phyloP scores from a whole-genome alignment of 1,140 invertebrate species.

The Bombus sibiricus region DNA sequence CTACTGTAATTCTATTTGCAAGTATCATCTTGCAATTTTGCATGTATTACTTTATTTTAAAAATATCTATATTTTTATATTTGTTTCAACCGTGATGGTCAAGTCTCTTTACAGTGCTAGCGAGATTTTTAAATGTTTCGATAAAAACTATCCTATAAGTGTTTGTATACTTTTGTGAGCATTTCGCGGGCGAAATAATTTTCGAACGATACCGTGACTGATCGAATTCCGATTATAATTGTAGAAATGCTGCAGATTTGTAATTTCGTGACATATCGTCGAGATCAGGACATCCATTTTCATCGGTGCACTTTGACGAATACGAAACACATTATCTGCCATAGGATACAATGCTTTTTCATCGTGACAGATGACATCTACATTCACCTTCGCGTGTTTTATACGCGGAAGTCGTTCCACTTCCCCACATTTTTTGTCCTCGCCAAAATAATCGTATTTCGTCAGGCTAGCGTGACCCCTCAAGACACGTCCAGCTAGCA shows the following conservation, averaged over 20 bases:
- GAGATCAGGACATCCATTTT: conserved; percentile 43
- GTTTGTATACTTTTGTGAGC: no score
- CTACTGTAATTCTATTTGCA: background rate
- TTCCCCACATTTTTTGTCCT: conserved; percentile 30
- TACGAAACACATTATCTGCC: conserved; percentile 52
- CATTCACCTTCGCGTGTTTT: conserved; percentile 53
- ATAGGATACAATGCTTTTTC: conserved; percentile 54
- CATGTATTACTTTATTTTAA: no score
- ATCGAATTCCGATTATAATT: background rate
- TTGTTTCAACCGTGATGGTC: no score
- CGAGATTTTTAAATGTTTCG: no score
- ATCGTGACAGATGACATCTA: conserved; percentile 62
- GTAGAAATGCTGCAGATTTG: background rate
- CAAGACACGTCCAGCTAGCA: background rate
- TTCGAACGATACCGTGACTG: background rate
- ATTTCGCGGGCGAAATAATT: background rate
- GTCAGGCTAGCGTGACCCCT: conserved; percentile 7
- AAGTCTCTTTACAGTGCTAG: no score
- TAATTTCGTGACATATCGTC: conserved; percentile 31
- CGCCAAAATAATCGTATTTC: conserved; percentile 31
- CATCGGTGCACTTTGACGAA: conserved; percentile 60
- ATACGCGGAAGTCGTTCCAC: conserved; percentile 14
- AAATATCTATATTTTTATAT: no score
- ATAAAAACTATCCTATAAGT: no score
- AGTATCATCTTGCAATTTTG: no score